phyloP scores from a whole-genome alignment of 1,140 invertebrate species.

The Tribolium castaneum region DNA sequence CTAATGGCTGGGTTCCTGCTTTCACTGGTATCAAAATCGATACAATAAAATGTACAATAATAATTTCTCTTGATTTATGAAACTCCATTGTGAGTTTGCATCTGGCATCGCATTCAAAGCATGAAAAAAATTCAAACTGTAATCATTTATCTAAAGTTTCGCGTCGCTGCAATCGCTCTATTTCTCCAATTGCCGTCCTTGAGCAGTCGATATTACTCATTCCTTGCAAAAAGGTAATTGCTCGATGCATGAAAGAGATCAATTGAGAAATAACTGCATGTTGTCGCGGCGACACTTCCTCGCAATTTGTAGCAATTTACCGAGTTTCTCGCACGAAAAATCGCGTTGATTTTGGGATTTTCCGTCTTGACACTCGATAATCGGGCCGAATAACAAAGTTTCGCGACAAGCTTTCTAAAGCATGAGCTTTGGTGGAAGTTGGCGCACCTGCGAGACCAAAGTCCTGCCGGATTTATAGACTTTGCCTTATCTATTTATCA shows the following conservation, averaged over 20 bases:
- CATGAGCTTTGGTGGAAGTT: background rate
- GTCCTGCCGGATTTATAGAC: background rate
- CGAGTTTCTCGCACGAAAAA: too few relatives aligned
- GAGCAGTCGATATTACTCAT: background rate
- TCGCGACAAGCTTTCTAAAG: background rate
- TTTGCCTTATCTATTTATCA: background rate
- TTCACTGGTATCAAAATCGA: conserved; percentile 20
- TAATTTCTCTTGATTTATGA: conserved; percentile 31
- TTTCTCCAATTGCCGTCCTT: background rate
- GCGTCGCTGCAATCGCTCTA: background rate
- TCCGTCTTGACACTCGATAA: background rate
- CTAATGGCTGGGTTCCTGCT: background rate
- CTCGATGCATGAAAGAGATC: background rate
- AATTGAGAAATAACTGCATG: background rate
- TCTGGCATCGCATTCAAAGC: background rate
- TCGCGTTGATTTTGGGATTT: too few relatives aligned
- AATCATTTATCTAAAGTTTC: background rate
- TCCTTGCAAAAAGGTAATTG: background rate
- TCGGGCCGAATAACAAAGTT: background rate
- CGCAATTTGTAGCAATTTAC: background rate
- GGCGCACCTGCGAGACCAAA: background rate
- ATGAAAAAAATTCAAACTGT: background rate
- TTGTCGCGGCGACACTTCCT: background rate
- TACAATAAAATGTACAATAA: conserved; percentile 2
- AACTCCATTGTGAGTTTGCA: conserved; percentile 9